Conservation (phyloP, 2,888 invertebrate species). For the Drosophila austrosaltans region DNA sequence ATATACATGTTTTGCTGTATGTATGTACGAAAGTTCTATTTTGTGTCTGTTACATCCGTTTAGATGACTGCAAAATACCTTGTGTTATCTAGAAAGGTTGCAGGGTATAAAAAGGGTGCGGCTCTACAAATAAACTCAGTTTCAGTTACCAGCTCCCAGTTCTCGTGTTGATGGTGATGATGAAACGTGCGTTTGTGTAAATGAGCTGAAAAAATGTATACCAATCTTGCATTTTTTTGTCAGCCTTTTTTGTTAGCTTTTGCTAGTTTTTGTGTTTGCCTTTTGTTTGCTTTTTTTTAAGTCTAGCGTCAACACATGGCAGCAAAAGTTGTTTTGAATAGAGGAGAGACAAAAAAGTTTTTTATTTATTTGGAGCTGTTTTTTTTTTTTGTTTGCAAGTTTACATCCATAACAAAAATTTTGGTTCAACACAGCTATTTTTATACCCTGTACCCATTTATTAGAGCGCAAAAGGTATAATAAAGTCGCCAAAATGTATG, state of each 20-base stretch:
- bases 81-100: slow-evolving; percentile 30
- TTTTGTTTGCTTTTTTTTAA: slow-evolving; percentile 51
- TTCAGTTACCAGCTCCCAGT: slow-evolving; percentile 3
- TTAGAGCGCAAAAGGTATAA: too few species aligned
- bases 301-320: slow-evolving; percentile 64
- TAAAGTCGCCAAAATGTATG: too few species aligned
- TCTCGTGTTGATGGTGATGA: slow-evolving; percentile 39
- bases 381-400: slow-evolving; percentile 28
- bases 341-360: slow-evolving; percentile 1
- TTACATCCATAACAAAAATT: background rate
- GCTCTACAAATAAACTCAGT: slow-evolving; percentile 49
- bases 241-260: slow-evolving; percentile 42
- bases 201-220: slow-evolving; percentile 58
- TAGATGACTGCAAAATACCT: background rate
- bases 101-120: slow-evolving; percentile 43
- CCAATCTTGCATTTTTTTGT: slow-evolving; percentile 27
- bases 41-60: too few species aligned
- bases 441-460: too few species aligned
- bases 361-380: slow-evolving; percentile 10
- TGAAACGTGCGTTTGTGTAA: slow-evolving; percentile 57
- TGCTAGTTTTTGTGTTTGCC: slow-evolving; percentile 29
- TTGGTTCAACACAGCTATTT: slow-evolving; percentile 21
- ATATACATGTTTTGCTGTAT: too few species aligned
- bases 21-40: too few species aligned
- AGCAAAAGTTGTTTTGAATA: slow-evolving; percentile 14